Base-by-base conservation (phyloP, 2,113 vertebrate species). In the Trogon surrucura region DNA sequence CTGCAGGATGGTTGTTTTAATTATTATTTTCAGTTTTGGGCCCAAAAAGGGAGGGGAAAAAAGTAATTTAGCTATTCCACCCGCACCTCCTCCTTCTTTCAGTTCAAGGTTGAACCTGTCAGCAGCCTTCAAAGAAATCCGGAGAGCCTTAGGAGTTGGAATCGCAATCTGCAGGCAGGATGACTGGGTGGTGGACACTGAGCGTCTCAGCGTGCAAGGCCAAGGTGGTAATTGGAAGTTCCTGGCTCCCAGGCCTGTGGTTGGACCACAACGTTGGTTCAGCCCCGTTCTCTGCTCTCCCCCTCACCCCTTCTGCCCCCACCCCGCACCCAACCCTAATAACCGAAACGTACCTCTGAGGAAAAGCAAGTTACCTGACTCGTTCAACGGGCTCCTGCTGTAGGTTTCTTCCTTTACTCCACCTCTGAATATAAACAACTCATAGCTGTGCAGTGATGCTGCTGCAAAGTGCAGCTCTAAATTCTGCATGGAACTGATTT, bases 171-270 rank as follows among this genome's bases (percentile, higher is more conserved):
- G 0, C 17, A 47, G 54, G 6, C 3, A 1, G 36, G 22, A 34
- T 4, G 5, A 45, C 57, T 26, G 25, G 32, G 7, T 73, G 67
- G 41, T 3, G 7, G 81, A 25, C 34, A 23, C 32, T 16, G 11
- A 60, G 51, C 57, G 58, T 53, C 51, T 36, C 9, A 2, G 11
- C 0, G 3, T 27, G 81, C n/a, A 80, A 85, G 51, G 72, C 71
- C 60, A 74, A 62, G 64, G 77, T 74, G 44, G 48, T 92, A 88
- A 95, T 51, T 87, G 60, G 20, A 11, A 86, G 80, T 92, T 95
- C 88, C 89, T 95, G 77, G 80, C 95, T 95, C 45, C 56, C 44
- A 89, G 96, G 93, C 56, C 80, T 86, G 69, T 79, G 77, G 86
- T 95, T 64, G 69, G 51, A 80, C 70, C 79, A 16, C 71, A 47